Percentiles rank a stretch among this genome's conserved stretches.
Evolutionary conservation across 2,113 vertebrate species (phyloP).

Genomic region (Ovis canadensis): DNA sequence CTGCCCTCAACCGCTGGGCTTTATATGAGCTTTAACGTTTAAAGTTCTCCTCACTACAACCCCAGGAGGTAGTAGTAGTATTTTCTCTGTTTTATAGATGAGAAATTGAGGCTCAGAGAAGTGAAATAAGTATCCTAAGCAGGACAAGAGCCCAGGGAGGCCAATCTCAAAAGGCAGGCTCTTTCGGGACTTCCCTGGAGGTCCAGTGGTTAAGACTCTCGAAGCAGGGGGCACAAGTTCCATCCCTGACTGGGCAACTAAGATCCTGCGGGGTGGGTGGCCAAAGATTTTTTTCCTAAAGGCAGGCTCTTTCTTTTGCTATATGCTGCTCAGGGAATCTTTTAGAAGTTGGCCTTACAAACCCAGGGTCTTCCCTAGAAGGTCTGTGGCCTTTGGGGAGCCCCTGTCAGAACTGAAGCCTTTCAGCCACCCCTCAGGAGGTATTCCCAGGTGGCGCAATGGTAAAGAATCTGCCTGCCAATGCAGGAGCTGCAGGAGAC

Average conservation of each 20-base stretch:
- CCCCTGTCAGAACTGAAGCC: not conserved
- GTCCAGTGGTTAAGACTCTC: not conserved
- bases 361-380: not conserved
- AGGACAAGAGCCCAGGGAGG: not conserved
- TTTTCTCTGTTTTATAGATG: not conserved
- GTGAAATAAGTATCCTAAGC: not conserved
- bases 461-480: not conserved
- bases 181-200: not conserved
- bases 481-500: not conserved
- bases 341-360: not conserved
- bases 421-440: not conserved
- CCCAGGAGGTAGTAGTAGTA: not conserved
- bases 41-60: not conserved
- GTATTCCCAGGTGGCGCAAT: fast-evolving
- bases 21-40: fast-evolving
- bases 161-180: not conserved
- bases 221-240: not conserved
- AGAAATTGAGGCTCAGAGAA: not conserved
- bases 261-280: not conserved
- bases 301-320: not conserved
- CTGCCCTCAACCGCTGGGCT: not conserved
- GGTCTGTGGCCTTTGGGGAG: not conserved
- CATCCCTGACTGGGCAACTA: not conserved
- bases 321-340: not conserved
- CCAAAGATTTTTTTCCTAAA: not conserved